Percentiles rank a stretch among this genome's conserved stretches.
These are phyloP conservation scores for Apamea monoglypha DNA, from an alignment of 2,888 invertebrate species.

Conservation along the genomic window DNA sequence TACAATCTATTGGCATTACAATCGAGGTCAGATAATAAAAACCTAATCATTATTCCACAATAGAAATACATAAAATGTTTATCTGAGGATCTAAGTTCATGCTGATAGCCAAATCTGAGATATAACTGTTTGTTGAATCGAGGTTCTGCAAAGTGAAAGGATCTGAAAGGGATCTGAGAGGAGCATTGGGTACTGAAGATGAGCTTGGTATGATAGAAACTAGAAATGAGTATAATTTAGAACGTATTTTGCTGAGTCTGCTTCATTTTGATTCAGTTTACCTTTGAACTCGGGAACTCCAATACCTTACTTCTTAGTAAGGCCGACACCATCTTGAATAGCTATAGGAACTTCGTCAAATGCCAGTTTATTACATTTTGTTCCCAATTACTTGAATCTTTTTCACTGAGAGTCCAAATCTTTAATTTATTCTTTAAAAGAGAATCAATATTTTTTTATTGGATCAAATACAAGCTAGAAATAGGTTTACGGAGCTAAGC, in stretches of 20 bases:
- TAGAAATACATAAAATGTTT: constrained; percentile 48
- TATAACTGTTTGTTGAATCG: constrained; percentile 52
- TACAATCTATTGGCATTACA: constrained; percentile 54
- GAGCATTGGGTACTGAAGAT: neutral
- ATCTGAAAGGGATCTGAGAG: constrained; percentile 25
- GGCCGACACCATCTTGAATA: neutral
- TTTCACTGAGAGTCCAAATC: accelerated
- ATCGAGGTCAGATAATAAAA: constrained; percentile 61
- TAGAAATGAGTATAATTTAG: neutral
- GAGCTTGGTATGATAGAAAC: neutral
- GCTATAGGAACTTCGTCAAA: neutral
- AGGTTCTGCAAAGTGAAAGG: constrained; percentile 53
- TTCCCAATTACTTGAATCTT: neutral
- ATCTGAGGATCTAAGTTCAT: constrained; percentile 52
- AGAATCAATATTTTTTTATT: too few species aligned
- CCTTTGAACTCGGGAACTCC: neutral
- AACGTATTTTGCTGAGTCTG: neutral
- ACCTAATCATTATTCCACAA: constrained; percentile 58
- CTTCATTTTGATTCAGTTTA: neutral
- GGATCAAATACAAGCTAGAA: neutral
- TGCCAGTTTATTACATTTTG: accelerated
- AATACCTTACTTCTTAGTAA: neutral
- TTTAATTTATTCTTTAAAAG: neutral
- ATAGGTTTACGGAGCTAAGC: neutral
- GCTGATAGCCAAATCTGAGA: constrained; percentile 56